Base-by-base conservation (phyloP, 2,113 vertebrate species). In the Passer domesticus region DNA sequence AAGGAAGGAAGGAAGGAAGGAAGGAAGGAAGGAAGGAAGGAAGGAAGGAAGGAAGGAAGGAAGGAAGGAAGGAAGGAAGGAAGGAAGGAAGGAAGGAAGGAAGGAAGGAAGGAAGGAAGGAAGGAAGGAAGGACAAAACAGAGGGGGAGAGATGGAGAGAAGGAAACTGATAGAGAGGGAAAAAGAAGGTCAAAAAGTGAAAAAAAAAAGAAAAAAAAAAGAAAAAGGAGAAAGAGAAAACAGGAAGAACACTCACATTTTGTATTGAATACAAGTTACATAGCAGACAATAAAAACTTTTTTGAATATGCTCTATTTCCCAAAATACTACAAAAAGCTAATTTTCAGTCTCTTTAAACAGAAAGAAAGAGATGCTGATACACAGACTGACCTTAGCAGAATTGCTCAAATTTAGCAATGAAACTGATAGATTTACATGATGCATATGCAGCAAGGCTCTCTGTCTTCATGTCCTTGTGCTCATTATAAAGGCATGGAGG, bases 401-500 rank as follows among this genome's bases (percentile, higher is more conserved):
- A 93, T 83, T 94, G 41, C 87, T 96, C 95, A 96, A 95, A 97
- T 97, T 96, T 97, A 94, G 69, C 95, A 95, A 90, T 83, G 94
- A 94, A 97, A 94, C 83, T 79, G 95, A 96, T 96, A 96, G 95
- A 97, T 96, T 97, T 95, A 97, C 94, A 96, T 92, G 94, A 96
- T 96, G 76, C 94, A 96, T 95, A 97, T 91, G 96, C 73, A 95
- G 93, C 64, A 78, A 83, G 41, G 89, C 86, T 86, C 90, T 96
- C 83, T 6, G 1, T 96, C 93, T 97, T 97, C 92, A 50, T 95
- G 94, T 95, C 94, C 95, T 96, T 96, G 92, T 91, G 91, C 89
- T 97, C 95, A 96, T 97, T 97, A 97, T 95, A 96, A 94, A 97
- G 92, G 94, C 93, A 95, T 94, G 93, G 95, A 97, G 9, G 15